Evolutionary conservation across 2,888 invertebrate species (phyloP), one percentile per base, ranked within the genome.

Genomic region (Erebia aethiops): DNA sequence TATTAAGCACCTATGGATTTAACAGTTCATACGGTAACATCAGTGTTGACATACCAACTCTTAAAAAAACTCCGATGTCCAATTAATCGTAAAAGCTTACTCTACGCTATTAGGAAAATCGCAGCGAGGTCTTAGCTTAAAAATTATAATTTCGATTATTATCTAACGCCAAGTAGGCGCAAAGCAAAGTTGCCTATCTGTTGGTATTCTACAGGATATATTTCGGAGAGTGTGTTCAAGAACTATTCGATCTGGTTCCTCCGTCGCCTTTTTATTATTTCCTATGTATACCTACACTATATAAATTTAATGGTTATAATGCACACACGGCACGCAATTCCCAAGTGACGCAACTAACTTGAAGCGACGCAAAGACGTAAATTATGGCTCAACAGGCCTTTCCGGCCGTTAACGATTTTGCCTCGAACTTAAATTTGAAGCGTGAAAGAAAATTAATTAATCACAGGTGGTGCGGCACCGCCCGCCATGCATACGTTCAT

Each of bases 371-470:
- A 84, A 85, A 87, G 86, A 90, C 88, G 89, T 91, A 89, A 91
- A 91, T 91, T 90, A 90, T 81, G 78, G 86, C 87, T 89, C 89
- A 91, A 91, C 89, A 90, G 90, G 90, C 91, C 87, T 85, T 91
- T 90, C 91, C 89, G 88, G 85, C 82, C 81, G 84, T 87, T 91
- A 92, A 91, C 86, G 87, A 91, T 91, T 91, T 87, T 84, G 81
- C 84, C 82, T 87, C 78, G 77, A 87, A 89, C 86, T 89, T 87
- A 88, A 87, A 88, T 87, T 88, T 80, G 84, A 87, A 89, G 87
- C 87, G 87, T 88, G 87, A 90, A 91, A 91, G 90, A 91, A 90
- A 90, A 89, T 89, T 88, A 90, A 92, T 91, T 90, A 91, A 90
- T 90, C 87, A 90, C 88, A 89, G 82, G 83, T 85, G 84, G 81